These are phyloP conservation scores for Acronicta leporina DNA, from an alignment of 2,888 invertebrate genomes.

Conservation along the genomic window DNA sequence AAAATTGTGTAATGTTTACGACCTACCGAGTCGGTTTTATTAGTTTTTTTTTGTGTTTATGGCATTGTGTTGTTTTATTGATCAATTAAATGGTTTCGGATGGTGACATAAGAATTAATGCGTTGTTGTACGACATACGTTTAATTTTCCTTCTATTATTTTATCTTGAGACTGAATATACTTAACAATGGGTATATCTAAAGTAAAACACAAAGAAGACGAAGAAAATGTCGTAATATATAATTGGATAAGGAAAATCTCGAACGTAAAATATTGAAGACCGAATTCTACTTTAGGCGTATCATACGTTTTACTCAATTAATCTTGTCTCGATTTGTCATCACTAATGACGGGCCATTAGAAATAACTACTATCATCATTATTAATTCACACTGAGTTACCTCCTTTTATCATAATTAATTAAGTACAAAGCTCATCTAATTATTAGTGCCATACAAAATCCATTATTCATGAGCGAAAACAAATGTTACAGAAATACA, in stretches of 20 bases:
- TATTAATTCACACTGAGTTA: conserved; percentile 25
- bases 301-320: conserved; percentile 1
- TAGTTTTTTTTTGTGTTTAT: conserved; percentile 28
- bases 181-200: too few relatives aligned
- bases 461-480: conserved; percentile 39
- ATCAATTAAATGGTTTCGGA: conserved; percentile 19
- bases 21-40: conserved; percentile 17
- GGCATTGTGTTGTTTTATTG: conserved; percentile 27
- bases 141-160: not conserved
- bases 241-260: too few relatives aligned
- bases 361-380: conserved; percentile 21
- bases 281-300: too few relatives aligned
- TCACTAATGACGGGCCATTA: conserved; percentile 21
- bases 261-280: too few relatives aligned
- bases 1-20: conserved; percentile 38
- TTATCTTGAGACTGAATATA: not conserved
- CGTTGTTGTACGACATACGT: not conserved
- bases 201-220: too few relatives aligned
- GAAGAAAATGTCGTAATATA: too few relatives aligned
- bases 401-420: conserved; percentile 34
- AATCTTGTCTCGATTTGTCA: conserved; percentile 21
- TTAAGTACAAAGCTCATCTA: conserved; percentile 39
- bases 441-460: conserved; percentile 37
- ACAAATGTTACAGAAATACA: conserved; percentile 25
- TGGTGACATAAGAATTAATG: conserved; percentile 5